Percentiles rank a stretch among this genome's conserved stretches.
These are phyloP conservation scores for Ennomos quercinarius DNA, from an alignment of 2,888 invertebrate genomes.

Conservation along the genomic window DNA sequence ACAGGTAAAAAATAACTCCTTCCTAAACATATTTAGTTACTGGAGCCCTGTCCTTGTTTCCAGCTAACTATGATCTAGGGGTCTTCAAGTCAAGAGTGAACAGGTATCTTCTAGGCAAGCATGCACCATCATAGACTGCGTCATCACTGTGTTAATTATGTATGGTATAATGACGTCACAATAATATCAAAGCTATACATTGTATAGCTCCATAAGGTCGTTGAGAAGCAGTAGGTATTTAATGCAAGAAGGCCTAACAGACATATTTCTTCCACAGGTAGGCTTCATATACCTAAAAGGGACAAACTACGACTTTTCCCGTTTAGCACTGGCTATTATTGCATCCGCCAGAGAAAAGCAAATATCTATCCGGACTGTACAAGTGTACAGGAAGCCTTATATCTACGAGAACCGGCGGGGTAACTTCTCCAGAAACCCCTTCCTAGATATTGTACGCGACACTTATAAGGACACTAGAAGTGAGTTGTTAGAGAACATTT, in stretches of 20 bases:
- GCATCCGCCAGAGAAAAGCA: slow-evolving; percentile 89
- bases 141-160: too few relatives aligned
- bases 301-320: slow-evolving; percentile 90
- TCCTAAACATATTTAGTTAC: too few relatives aligned
- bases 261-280: slow-evolving; percentile 82
- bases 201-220: too few relatives aligned
- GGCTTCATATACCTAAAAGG: slow-evolving; percentile 93
- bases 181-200: too few relatives aligned
- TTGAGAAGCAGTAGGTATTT: neutral
- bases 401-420: slow-evolving; percentile 88
- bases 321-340: slow-evolving; percentile 91
- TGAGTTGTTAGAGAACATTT: slow-evolving; percentile 75
- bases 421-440: slow-evolving; percentile 94
- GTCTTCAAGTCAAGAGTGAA: too few relatives aligned
- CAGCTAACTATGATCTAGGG: too few relatives aligned
- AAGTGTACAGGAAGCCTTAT: slow-evolving; percentile 80
- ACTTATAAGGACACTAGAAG: slow-evolving; percentile 95
- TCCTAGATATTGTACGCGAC: slow-evolving; percentile 91
- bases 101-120: too few relatives aligned
- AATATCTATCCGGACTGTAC: slow-evolving; percentile 87
- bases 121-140: too few relatives aligned
- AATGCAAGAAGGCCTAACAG: neutral
- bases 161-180: too few relatives aligned
- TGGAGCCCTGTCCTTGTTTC: too few relatives aligned
- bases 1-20: too few relatives aligned